Conservation (phyloP, 2,888 invertebrate genomes). For the Dugesia japonica region DNA sequence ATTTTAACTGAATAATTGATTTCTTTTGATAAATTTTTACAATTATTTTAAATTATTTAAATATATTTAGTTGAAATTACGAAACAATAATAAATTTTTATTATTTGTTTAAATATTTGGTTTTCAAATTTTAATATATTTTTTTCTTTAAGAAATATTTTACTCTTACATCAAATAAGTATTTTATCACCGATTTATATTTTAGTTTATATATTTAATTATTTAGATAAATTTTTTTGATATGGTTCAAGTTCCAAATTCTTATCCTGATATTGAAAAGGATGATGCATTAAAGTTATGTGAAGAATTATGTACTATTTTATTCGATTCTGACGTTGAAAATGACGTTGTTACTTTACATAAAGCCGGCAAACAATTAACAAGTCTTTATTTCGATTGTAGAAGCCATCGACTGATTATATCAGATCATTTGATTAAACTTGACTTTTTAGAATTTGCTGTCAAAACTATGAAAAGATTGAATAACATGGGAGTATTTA, state of each 20-base stretch:
- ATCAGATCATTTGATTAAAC: not conserved
- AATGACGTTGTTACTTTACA: not conserved
- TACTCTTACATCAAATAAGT: no score
- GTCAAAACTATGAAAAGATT: slow-evolving; percentile 41
- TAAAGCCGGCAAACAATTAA: not conserved
- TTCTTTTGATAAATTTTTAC: no score
- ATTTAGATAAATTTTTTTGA: no score
- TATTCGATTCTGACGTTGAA: not conserved
- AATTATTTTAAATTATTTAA: no score
- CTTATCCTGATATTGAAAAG: not conserved
- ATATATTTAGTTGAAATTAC: no score
- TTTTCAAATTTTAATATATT: no score
- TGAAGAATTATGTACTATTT: not conserved
- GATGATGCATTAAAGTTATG: not conserved
- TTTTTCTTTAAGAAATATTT: no score
- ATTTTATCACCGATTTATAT: no score
- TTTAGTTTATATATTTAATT: no score
- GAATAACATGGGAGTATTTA: slow-evolving; percentile 42
- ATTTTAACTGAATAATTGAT: no score
- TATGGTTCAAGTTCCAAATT: not conserved
- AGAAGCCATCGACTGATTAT: not conserved
- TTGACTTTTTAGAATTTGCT: slow-evolving; percentile 29
- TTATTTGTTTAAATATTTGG: no score
- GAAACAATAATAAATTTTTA: no score
- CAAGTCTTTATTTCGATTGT: not conserved